Conservation (phyloP, 2,797 vertebrate species). For the Neosalanx taihuensis region DNA sequence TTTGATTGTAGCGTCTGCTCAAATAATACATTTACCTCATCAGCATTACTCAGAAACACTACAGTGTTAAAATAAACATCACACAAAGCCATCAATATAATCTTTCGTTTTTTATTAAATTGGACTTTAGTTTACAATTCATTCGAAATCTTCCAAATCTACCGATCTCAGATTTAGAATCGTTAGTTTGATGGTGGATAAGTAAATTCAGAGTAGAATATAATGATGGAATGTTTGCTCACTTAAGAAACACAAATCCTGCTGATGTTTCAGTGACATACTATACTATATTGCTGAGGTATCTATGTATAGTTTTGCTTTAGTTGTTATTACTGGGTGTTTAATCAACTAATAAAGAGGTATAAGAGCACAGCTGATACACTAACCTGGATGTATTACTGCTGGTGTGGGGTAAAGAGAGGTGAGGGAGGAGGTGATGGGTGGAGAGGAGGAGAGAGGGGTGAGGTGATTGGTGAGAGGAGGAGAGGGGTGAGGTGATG, state of each 20-base stretch:
- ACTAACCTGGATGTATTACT: not conserved
- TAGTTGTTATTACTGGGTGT: conserved; percentile 3
- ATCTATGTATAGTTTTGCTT: conserved; percentile 34
- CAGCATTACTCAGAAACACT: not conserved
- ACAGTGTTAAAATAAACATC: not conserved
- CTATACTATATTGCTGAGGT: conserved; percentile 39
- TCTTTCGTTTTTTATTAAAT: not conserved
- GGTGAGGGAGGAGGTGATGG: too few species aligned
- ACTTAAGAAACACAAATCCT: conserved; percentile 22
- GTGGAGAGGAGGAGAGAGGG: not conserved
- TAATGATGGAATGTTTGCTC: not conserved
- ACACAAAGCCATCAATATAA: conserved; percentile 8
- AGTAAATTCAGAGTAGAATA: conserved; percentile 33
- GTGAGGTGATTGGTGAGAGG: not conserved
- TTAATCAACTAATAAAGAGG: not conserved
- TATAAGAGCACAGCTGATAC: not conserved
- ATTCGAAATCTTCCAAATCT: conserved; percentile 1
- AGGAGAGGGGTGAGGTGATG: not conserved
- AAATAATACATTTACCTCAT: not conserved
- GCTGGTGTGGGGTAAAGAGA: not conserved
- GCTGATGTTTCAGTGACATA: conserved; percentile 23
- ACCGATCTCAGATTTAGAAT: not conserved
- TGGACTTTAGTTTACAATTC: not conserved
- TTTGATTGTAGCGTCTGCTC: not conserved
- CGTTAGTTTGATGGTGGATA: too few species aligned